Evolutionary conservation across 1,140 invertebrate species (phyloP).

Genomic region (Caenorhabditis latens): DNA sequence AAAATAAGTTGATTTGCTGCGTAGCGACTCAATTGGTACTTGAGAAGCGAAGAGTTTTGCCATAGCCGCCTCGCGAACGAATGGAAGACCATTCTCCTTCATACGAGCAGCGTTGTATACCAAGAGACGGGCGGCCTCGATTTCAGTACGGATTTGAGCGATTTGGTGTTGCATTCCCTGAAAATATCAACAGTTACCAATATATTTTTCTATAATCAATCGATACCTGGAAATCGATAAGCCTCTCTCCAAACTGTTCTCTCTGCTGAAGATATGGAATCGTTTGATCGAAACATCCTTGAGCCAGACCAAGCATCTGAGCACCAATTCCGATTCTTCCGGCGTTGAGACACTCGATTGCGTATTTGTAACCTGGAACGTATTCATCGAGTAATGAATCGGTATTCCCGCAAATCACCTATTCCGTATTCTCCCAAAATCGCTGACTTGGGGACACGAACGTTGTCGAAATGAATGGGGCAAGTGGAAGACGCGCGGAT

Average conservation of each 20-base stretch:
- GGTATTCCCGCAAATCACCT: not conserved
- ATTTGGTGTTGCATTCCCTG: constrained; percentile 96
- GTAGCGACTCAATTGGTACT: not conserved
- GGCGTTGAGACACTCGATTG: constrained; percentile 92
- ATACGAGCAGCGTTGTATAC: constrained; percentile 91
- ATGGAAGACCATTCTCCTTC: constrained; percentile 82
- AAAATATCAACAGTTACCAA: constrained; percentile 6
- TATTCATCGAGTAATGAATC: too few relatives aligned
- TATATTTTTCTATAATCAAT: not conserved
- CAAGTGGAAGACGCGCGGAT: constrained; percentile 88
- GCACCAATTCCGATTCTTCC: constrained; percentile 94
- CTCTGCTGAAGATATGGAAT: constrained; percentile 92
- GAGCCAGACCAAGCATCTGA: constrained; percentile 93
- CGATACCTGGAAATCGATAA: constrained; percentile 90
- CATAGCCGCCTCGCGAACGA: constrained; percentile 93
- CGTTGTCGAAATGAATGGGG: constrained; percentile 93
- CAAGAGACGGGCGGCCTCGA: constrained; percentile 89
- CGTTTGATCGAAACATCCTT: constrained; percentile 92
- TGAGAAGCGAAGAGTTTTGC: constrained; percentile 88
- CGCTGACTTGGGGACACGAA: constrained; percentile 81
- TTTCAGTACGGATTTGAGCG: constrained; percentile 86
- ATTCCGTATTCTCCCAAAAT: constrained; percentile 76
- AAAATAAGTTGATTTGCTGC: not conserved
- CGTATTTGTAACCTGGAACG: constrained; percentile 87
- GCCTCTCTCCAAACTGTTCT: constrained; percentile 90